Base-by-base conservation (phyloP, 2,888 invertebrate genomes). In the Tachina lurida region DNA sequence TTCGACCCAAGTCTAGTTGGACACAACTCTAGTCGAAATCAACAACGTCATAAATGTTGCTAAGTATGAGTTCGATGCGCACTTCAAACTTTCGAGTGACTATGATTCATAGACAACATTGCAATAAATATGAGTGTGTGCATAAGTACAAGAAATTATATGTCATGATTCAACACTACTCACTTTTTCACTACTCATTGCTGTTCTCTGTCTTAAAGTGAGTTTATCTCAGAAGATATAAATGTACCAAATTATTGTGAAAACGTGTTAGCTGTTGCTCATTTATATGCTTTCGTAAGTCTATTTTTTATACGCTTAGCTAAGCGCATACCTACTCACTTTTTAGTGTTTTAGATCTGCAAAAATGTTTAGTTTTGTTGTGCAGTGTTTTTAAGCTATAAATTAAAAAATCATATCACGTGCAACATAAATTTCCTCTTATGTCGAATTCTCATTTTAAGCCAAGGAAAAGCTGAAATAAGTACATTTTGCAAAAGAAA, bases 361-460 rank as follows among this genome's bases (percentile, higher is more conserved):
- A 31, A 75, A 31, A 17, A 45, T 54, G 62, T 70, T 54, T 67
- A 22, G 60, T 49, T 60, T 60, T 62, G 52, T 43, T n/a, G 67
- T 68, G 43, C 67, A n/a, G 67, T 68, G 43, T 71, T 43, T 43
- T 73, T 87, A 84, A 87, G 87, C 86, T 79, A 65, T 83, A 84
- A 89, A 89, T 90, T 89, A 88, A 89, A 87, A 91, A 90, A 90
- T 90, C 91, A 85, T 88, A 90, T 91, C 91, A 91, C 91, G 91
- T 91, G 91, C 91, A 91, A 89, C 91, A 91, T 90, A 91, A 91
- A 90, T 91, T 91, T 91, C 91, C 91, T 87, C 90, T 90, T 90
- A 89, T 81, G 85, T 47, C 68, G 22, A 81, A 85, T 82, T 78
- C 81, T 86, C 90, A 83, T 73, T 86, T 62, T 13, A 79, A 45